Evolutionary conservation across 2,888 invertebrate species (phyloP), one percentile per base, ranked within the genome.

Genomic region (Stratiomys singularior): DNA sequence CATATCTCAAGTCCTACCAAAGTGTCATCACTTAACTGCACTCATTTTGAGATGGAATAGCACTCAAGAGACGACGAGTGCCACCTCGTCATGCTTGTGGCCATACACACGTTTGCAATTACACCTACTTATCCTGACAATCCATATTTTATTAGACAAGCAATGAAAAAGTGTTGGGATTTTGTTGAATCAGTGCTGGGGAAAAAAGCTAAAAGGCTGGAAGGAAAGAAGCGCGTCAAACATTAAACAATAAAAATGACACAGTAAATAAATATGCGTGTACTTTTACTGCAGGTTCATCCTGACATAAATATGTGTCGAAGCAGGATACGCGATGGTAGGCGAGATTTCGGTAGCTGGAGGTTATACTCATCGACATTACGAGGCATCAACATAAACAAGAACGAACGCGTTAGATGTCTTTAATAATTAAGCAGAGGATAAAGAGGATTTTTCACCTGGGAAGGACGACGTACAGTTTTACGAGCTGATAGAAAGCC

Each of bases 231-330:
- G 18, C 13, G 74, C 60, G 74, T 74, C 21, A 60, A 58, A 13
- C 60, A 74, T 74, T 72, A 60, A 74, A 74, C 58, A 74, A 74
- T 74, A 74, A 74, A 74, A 74, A 74, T 60, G 74, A 74, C 74
- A 58, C 23, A 37, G 15, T 72, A 58, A 74, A 74, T 58, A 58
- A 37, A 46, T 58, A 74, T 74, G 27, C 13, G 47, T 69, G 47
- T 66, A 7, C 15, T 9, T n/a, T 52, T n/a, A 13, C 60, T 60
- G 60, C 52, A 15, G 5, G 37, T 37, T 9, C 9, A 9, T 3
- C 37, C 37, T 5, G 37, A 37, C 3, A 37, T 37, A 37, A 3
- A 37, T 37, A 37, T 37, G 9, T 52, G 15, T 4, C 4, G 7
- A 52, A 9, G 4, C 18, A 37, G 4, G 18, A 5, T 18, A 64